Evolutionary conservation across 53 echinoderm and acorn worm species (phyloP).

Genomic region (Crossaster papposus): DNA sequence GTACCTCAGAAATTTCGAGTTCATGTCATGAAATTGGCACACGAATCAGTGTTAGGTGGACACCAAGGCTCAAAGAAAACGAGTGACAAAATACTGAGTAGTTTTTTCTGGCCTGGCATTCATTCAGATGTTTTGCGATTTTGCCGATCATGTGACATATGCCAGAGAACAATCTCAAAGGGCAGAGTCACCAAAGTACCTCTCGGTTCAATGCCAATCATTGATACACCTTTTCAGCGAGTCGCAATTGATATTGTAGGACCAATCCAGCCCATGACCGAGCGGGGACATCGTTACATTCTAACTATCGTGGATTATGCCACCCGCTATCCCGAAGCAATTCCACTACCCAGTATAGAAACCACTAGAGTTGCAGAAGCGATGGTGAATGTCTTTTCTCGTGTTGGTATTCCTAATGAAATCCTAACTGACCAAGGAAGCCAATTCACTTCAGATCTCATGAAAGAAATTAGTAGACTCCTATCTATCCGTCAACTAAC

Average conservation of each 20-base stretch:
- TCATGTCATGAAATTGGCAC: slow-evolving; percentile 60
- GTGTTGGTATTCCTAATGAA: slow-evolving; percentile 60
- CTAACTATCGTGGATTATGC: slow-evolving; percentile 46
- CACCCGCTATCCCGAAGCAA: slow-evolving; percentile 50
- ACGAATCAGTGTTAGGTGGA: slow-evolving; percentile 72
- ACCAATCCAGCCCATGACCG: slow-evolving; percentile 56
- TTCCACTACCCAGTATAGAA: slow-evolving; percentile 41
- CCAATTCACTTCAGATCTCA: slow-evolving; percentile 60
- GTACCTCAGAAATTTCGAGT: slow-evolving; percentile 59
- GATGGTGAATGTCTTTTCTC: slow-evolving; percentile 44
- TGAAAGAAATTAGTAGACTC: slow-evolving; percentile 66
- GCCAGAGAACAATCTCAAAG: slow-evolving; percentile 55
- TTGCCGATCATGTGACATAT: slow-evolving; percentile 68
- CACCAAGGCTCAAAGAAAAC: slow-evolving; percentile 64
- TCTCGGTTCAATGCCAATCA: slow-evolving; percentile 60
- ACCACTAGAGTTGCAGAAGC: slow-evolving; percentile 55
- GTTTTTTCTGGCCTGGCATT: slow-evolving; percentile 71
- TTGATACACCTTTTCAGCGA: slow-evolving; percentile 61
- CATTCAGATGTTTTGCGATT: slow-evolving; percentile 55
- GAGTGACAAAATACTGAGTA: slow-evolving; percentile 48
- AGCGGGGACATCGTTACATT: slow-evolving; percentile 37
- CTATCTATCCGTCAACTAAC: slow-evolving; percentile 51
- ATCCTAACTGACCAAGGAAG: slow-evolving; percentile 65
- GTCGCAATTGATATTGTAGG: slow-evolving; percentile 65
- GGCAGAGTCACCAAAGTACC: slow-evolving; percentile 72